Conservation (phyloP, 2,113 vertebrate genomes). For the Monopterus albus region DNA sequence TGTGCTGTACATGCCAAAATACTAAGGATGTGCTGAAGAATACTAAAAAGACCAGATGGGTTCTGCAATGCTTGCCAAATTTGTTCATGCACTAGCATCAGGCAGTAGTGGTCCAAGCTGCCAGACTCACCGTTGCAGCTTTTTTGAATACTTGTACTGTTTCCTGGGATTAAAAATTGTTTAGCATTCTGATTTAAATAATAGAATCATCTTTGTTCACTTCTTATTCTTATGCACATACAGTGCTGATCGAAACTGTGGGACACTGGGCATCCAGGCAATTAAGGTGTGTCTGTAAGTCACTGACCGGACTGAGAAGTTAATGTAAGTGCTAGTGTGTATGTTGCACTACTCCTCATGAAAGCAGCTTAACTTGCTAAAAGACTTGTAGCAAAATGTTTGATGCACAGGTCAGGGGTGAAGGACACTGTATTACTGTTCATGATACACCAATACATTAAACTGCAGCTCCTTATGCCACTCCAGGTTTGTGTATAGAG, state of each 20-base stretch:
- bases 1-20: background rate
- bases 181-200: background rate
- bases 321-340: conserved; percentile 2
- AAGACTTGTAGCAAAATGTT: conserved; percentile 25
- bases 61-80: background rate
- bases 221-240: too few relatives aligned
- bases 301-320: conserved; percentile 33
- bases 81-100: background rate
- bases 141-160: too few relatives aligned
- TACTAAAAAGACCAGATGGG: background rate
- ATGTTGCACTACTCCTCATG: background rate
- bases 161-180: background rate
- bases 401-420: conserved; percentile 3
- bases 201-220: background rate
- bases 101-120: too few relatives aligned
- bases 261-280: conserved; percentile 45
- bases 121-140: too few relatives aligned
- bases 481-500: background rate
- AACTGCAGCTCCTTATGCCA: background rate
- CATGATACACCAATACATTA: background rate
- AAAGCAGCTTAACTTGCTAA: conserved; percentile 24
- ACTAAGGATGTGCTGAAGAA: background rate
- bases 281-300: conserved; percentile 43
- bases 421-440: conserved; percentile 20
- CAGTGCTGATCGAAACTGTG: conserved; percentile 53